Base-by-base conservation (phyloP, 2,113 vertebrate species). In the Natator depressus region DNA sequence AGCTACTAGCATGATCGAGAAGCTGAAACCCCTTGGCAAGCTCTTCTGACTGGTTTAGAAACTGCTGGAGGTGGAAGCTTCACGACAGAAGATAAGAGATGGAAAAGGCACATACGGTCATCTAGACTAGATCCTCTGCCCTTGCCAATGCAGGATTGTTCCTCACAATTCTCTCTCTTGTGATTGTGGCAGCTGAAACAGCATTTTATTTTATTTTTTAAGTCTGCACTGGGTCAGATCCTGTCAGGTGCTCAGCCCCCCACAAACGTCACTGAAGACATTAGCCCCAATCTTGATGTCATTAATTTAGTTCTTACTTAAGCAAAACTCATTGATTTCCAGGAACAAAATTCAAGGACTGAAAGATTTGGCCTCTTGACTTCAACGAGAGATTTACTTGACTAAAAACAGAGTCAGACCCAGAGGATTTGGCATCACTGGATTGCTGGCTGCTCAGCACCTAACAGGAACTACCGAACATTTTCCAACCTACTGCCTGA, bases 1-100 rank as follows among this genome's bases (percentile, higher is more conserved):
- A 98, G 95, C 96, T 98, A 98, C 98, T 80, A 92, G 50, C 98
- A 97, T 96, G 98, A 97, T 98, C 97, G 97, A 98, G 93, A 98
- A 98, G 98, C 96, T 98, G 98, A 97, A 98, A 97, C 96, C 88
- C 93, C 97, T 94, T 97, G 98, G 98, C 95, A 97, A 92, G 69
- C 94, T 97, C 93, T 79, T 42, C 2, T 80, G 95, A 93, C 85
- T 94, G 80, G 69, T 94, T 96, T 92, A 94, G 85, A 95, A 97
- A 53, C 55, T 89, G 85, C 62, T 95, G 54, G 38, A 93, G 78
- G 65, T 51, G 89, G 31, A 38, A 93, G 88, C 51, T 93, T 69
- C 38, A 85, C 79, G 87, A 96, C 84, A 55, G 47, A 93, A 93
- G 59, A 4, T 1, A 25, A 62, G 46, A 72, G 69, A 82, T 55